Conservation (phyloP, 2,888 invertebrate species). For the Pterostichus niger region DNA sequence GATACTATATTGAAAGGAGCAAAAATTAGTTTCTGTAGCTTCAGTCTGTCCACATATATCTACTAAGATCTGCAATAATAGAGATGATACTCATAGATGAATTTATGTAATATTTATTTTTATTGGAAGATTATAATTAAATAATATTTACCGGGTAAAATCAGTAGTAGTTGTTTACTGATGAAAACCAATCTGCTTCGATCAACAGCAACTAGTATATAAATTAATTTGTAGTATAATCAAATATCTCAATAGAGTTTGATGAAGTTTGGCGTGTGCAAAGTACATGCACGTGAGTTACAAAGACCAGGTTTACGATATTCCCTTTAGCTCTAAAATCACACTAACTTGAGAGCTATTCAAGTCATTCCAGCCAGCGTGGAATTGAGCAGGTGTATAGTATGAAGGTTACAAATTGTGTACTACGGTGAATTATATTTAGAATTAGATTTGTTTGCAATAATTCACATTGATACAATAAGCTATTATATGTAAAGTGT, state of each 20-base stretch:
- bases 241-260: constrained; percentile 54
- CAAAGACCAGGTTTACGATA: constrained; percentile 47
- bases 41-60: too few species aligned
- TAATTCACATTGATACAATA: too few species aligned
- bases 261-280: constrained; percentile 39
- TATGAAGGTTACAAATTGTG: too few species aligned
- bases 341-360: constrained; percentile 29
- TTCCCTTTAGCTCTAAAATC: constrained; percentile 43
- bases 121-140: background rate
- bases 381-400: too few species aligned
- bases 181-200: constrained; percentile 49
- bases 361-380: background rate
- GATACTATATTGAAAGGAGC: too few species aligned
- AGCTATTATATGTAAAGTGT: too few species aligned
- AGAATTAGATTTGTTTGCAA: too few species aligned
- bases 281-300: constrained; percentile 28
- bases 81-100: too few species aligned
- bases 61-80: too few species aligned
- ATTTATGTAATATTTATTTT: background rate
- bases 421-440: too few species aligned
- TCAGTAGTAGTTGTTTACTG: constrained; percentile 21
- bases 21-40: too few species aligned
- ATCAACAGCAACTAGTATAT: constrained; percentile 33
- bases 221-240: constrained; percentile 59
- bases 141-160: constrained; percentile 33